Conservation (phyloP, 2,113 vertebrate species). For the Boulengeromyrus knoepffleri region DNA sequence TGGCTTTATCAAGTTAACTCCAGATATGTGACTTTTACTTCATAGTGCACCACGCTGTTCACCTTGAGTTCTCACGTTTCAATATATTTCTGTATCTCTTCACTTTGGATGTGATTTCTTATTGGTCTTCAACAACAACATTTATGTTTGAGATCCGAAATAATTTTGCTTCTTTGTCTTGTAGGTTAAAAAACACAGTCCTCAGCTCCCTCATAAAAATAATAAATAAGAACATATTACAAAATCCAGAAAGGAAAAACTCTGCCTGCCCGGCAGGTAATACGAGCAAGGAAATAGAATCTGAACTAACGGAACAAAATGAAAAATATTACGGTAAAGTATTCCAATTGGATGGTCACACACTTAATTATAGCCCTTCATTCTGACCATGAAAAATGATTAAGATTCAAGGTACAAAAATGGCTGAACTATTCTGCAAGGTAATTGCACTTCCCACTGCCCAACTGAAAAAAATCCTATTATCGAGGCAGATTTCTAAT, state of each 20-base stretch:
- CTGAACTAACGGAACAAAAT: not conserved
- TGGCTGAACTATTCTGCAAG: not conserved
- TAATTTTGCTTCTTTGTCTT: not conserved
- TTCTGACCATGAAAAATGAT: conserved; percentile 3
- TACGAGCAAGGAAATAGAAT: not conserved
- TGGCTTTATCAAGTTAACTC: not conserved
- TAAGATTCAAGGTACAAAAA: conserved; percentile 9
- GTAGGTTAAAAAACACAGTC: not conserved
- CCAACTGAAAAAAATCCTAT: not conserved
- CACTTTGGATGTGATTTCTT: not conserved
- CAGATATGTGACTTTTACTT: not conserved
- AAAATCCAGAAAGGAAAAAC: not conserved
- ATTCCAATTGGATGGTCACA: not conserved
- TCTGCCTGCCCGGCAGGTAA: not conserved
- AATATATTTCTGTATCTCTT: not conserved
- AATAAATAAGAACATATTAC: not conserved
- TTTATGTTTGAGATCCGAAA: not conserved
- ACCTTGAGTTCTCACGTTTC: not conserved
- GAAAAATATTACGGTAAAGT: not conserved
- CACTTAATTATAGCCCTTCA: conserved; percentile 7
- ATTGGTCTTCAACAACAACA: not conserved
- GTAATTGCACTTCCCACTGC: conserved; percentile 7
- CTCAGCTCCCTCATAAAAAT: not conserved
- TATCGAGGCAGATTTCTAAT: not conserved
- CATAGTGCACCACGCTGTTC: not conserved